Base-by-base conservation (phyloP, 2,888 invertebrate species). In the Tetranychus truncatus region DNA sequence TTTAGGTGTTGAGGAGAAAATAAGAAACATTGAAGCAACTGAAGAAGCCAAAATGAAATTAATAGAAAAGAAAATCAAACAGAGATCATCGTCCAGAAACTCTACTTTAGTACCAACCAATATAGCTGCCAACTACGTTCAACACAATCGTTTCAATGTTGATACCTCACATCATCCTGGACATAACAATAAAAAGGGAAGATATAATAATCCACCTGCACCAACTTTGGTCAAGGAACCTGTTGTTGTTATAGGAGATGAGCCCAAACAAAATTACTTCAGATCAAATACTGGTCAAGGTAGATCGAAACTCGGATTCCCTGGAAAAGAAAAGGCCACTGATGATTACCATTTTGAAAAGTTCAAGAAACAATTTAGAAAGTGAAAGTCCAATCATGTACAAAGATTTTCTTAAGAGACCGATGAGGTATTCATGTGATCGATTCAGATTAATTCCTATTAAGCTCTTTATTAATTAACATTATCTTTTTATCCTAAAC, bases 1-100 rank as follows among this genome's bases (percentile, higher is more conserved):
- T 84, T 86, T 99, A 74, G 99, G 99, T n/a, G 95, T 99, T 80
- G 95, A 96, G 87, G 95, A 95, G 0, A 96, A 99, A 85, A 99
- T 99, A 78, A 89, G 89, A 81, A 99, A 99, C 82, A 99, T 99
- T 79, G 95, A 99, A 86, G 95, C 95, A 0, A 99, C 99, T 0
- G 99, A 99, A 84, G 95, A 95, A 81, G 96, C 97, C 1, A 72
- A 74, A 46, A 72, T 55, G 6, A 71, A 66, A 65, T 69, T 75
- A 45, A 20, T 76, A 7, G 73, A 74, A 45, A 72, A n/a, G 2
- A 74, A 66, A 65, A 55, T 77, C n/a, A 20, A 74, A 5, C 20
- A 55, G n/a, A 15, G 24, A 45, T 15, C 66, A 18, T n/a, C 6
- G 20, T n/a, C 6, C 3, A 77, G 77, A 20, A 90, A 89, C 0